Evolutionary conservation across 2,797 vertebrate species (phyloP), one percentile per base, ranked within the genome.

Genomic region (Nothura maculosa): DNA sequence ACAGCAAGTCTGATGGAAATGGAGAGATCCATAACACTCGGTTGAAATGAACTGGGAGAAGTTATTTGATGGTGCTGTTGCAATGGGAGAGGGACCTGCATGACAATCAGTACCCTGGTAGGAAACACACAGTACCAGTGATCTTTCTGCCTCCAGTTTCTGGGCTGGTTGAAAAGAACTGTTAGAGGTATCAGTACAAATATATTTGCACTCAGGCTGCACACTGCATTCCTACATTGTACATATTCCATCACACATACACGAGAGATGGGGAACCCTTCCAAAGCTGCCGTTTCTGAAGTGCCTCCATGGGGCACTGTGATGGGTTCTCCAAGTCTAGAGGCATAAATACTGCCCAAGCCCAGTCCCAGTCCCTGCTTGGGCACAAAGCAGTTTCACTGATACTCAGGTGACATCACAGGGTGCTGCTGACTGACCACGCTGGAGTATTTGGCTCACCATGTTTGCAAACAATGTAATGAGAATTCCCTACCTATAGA

Each of bases 251-350:
- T 21, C 54, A 34, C 30, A 64, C 1, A 30, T 5, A 22, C 21
- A 8, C 1, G 28, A 0, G 2, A 42, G 38, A 40, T 55, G 6
- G 12, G 45, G 34, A 68, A 66, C 42, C 28, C 24, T 8, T 8
- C 48, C 43, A 42, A 85, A 47, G 58, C 48, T 78, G 64, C 45
- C 28, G n/a, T 52, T 85, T 47, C 50, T 62, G 20, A 27, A 72
- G n/a, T 0, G 1, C 40, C 28, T 54, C 16, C 52, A 30, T 18
- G 52, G 52, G 58, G 70, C 52, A 66, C 4, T 1, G 3, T 7
- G 18, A 72, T 72, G 89, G 19, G 36, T 19, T 63, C 48, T 67
- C 77, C 79, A 36, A 30, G 60, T 55, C 77, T 34, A 25, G 62
- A 36, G 45, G 61, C 58, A 64, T 79, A 67, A 61, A 73, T 7